Percentiles rank a stretch among this genome's conserved stretches.
These are phyloP conservation scores for Peromyscus melanophrys DNA, from an alignment of 2,797 vertebrate species.

Conservation along the genomic window DNA sequence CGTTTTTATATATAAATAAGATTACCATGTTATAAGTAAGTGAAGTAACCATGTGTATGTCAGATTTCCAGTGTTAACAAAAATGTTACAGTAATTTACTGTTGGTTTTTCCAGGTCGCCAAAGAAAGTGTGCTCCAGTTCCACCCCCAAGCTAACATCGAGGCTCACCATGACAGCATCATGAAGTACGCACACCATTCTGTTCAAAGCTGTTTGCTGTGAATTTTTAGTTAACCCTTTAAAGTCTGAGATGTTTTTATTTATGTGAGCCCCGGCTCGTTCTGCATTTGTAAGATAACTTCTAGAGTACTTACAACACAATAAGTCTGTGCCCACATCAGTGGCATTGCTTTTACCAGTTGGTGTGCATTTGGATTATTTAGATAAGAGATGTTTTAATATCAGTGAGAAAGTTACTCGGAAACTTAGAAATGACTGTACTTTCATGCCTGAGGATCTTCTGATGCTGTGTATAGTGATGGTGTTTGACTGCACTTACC, in stretches of 20 bases:
- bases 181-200: conserved; percentile 94
- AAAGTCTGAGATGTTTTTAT: conserved; percentile 51
- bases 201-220: conserved; percentile 29
- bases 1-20: background rate
- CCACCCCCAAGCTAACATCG: conserved; percentile 96
- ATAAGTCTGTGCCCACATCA: background rate
- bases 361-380: background rate
- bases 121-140: conserved; percentile 98
- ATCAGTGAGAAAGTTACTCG: conserved; percentile 29
- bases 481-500: background rate
- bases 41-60: background rate
- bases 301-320: conserved; percentile 19
- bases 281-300: background rate
- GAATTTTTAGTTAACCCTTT: background rate
- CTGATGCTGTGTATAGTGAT: background rate
- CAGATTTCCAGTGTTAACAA: conserved; percentile 52
- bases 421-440: conserved; percentile 1
- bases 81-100: conserved; percentile 64
- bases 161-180: conserved; percentile 98
- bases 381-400: conserved; percentile 61
- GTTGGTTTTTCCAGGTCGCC: conserved; percentile 93
- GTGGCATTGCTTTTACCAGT: background rate
- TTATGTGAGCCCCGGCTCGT: background rate
- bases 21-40: background rate
- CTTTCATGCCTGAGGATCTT: background rate